phyloP scores from a whole-genome alignment of 2,888 invertebrate species.

The Rhyacophila evoluta region DNA sequence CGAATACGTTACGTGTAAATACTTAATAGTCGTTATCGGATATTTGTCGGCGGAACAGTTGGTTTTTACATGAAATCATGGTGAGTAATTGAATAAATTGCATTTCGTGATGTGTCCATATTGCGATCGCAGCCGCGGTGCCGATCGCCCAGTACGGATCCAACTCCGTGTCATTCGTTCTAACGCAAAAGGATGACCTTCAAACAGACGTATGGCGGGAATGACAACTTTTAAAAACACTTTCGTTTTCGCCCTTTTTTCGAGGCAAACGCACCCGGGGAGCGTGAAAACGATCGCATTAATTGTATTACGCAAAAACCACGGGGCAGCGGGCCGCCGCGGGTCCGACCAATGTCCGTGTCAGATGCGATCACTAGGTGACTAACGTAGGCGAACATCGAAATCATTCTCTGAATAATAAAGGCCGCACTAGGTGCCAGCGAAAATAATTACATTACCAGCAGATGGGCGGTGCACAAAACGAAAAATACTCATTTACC shows the following conservation, averaged over 20 bases:
- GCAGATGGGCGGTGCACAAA: background rate
- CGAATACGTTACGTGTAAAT: slow-evolving; percentile 50
- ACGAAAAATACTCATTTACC: background rate
- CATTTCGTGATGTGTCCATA: slow-evolving; percentile 44
- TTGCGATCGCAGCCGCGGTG: slow-evolving; percentile 51
- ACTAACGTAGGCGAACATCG: background rate
- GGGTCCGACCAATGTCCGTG: slow-evolving; percentile 3
- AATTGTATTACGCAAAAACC: background rate
- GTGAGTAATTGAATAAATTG: slow-evolving; percentile 52
- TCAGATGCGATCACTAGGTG: background rate
- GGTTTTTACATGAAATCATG: slow-evolving; percentile 27
- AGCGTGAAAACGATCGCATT: background rate
- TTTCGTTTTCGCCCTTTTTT: background rate
- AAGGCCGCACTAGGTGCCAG: background rate
- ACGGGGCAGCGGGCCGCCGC: background rate
- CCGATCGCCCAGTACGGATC: slow-evolving; percentile 55
- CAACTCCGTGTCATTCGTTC: slow-evolving; percentile 46
- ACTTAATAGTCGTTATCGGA: slow-evolving; percentile 41
- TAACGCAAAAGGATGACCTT: slow-evolving; percentile 54
- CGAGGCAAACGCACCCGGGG: background rate
- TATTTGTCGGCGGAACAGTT: slow-evolving; percentile 18
- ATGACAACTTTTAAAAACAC: slow-evolving; percentile 26
- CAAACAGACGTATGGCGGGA: slow-evolving; percentile 36
- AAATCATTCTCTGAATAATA: background rate
- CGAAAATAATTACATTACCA: background rate